Evolutionary conservation across 2,888 invertebrate genomes (phyloP), one percentile per base, ranked within the genome.

Genomic region (Euzetes globulus): DNA sequence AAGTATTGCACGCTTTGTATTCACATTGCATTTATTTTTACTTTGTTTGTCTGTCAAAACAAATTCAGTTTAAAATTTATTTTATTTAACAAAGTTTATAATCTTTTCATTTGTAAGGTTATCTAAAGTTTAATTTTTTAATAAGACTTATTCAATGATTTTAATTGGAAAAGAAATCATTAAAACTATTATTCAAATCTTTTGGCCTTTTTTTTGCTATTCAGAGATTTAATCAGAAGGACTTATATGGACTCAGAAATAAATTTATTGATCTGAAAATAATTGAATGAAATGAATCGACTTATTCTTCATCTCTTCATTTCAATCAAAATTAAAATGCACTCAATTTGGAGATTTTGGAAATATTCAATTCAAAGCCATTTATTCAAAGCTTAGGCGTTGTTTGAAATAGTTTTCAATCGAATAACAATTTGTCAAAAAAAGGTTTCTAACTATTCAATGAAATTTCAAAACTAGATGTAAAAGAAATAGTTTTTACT

Each of bases 1-100:
- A 68, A 41, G 68, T 68, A 41, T 68, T 68, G 68, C 68, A 41
- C 68, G 68, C 37, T 68, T 68, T 13, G 37, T 68, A 19, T 68
- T 41, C 1, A 1, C n/a, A 41, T 68, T 68, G 0, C 22, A 68
- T 22, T 41, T 41, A 19, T 41, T 68, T 41, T 68, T 68, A 68
- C 41, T 68, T 11, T n/a, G 37, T 68, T 68, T 68, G 33, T 68
- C 68, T 41, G 41, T 41, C 7, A 41, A 41, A 19, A 22, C 22
- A n/a, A 50, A 50, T 50, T 52, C 5, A n/a, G 5, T 52, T 27
- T 6, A 22, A 2, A 60, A 60, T 27, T 19, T 33, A 29, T 27
- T 27, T 3, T 13, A 22, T 55, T 22, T 13, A 6, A 50, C 19
- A 25, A 58, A 25, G 9, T 19, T 2, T 55, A 4, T 55, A 2